A percentile compares a stretch with the other conserved stretches of the same genome.
phyloP scores from a whole-genome alignment of 2,888 invertebrate genomes.

The Toxonevra muliebris region DNA sequence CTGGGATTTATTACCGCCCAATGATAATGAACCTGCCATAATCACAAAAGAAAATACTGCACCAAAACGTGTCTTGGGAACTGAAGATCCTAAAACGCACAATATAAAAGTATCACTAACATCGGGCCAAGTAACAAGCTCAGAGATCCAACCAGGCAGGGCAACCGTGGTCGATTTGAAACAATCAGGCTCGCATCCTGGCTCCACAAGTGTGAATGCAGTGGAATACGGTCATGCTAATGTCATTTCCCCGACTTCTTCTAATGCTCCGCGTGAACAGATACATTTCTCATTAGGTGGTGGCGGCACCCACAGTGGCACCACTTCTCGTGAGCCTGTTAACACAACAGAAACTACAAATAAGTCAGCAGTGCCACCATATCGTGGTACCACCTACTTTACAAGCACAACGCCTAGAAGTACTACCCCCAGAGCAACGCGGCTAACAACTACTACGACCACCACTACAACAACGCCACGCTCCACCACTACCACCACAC shows the following conservation, averaged over 20 bases:
- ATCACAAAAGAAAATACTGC: conserved; percentile 45
- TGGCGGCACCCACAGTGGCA: no score
- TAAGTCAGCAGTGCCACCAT: conserved; percentile 29
- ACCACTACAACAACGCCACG: conserved; percentile 33
- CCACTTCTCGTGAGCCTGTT: no score
- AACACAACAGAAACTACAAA: conserved; percentile 43
- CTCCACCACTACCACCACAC: conserved; percentile 38
- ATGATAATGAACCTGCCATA: conserved; percentile 42
- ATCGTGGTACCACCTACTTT: conserved; percentile 23
- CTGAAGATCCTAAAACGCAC: conserved; percentile 45
- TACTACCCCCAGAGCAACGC: conserved; percentile 32
- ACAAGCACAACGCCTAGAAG: conserved; percentile 38
- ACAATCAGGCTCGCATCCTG: not conserved
- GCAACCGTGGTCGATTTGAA: not conserved
- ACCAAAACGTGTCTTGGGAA: conserved; percentile 43
- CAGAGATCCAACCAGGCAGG: not conserved
- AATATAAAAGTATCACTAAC: conserved; percentile 40
- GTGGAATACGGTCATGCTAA: conserved; percentile 38
- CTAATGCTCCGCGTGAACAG: no score
- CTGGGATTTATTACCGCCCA: conserved; percentile 60
- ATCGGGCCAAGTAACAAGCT: conserved; percentile 26
- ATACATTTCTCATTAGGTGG: no score
- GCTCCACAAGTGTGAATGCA: conserved; percentile 22
- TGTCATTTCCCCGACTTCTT: conserved; percentile 31
- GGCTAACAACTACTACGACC: conserved; percentile 37